Evolutionary conservation across 2,888 invertebrate species (phyloP), one percentile per base, ranked within the genome.

Genomic region (Himalopsyche japonica): DNA sequence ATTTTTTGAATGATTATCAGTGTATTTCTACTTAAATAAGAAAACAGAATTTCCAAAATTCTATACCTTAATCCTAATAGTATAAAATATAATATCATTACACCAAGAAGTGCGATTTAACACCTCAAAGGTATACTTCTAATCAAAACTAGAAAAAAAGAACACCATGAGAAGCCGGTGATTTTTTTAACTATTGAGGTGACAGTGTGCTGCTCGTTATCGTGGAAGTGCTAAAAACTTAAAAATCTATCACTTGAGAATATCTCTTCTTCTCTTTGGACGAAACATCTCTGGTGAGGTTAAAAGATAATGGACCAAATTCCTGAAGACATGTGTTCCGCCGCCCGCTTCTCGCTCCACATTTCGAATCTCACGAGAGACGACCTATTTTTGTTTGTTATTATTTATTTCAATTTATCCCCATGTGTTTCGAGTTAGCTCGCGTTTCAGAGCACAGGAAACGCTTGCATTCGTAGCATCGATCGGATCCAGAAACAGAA

Each of bases 201-300:
- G 15, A 0, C 43, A 43, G 15, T 15, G 43, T 15, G 57, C 57
- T 3, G 57, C 20, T 24, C 57, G 5, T 57, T 57, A 57, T 57
- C 57, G 57, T 15, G 20, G 57, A 4, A 47, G 43, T 32, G 82
- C 43, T 49, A 30, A 34, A 7, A 2, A 15, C 8, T 0, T 2
- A 43, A 15, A 80, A 80, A 80, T 81, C 76, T 30, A 24, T 43
- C 64, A 37, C 78, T 82, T 79, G 34, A 79, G 15, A 79, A 79
- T 82, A 76, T 64, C 49, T 79, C 30, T 49, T 43, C 76, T 70
- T 80, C 70, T 80, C 76, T 47, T 80, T 10, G 3, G 82, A 84
- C 79, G 76, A 80, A 85, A 85, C 77, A 85, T 80, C 80, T 77
- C 80, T 2, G 82, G 80, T 80, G 82, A 84, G 76, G 49, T 34